These are phyloP conservation scores for Scopus umbretta DNA, from an alignment of 2,113 vertebrate species.

Conservation along the genomic window DNA sequence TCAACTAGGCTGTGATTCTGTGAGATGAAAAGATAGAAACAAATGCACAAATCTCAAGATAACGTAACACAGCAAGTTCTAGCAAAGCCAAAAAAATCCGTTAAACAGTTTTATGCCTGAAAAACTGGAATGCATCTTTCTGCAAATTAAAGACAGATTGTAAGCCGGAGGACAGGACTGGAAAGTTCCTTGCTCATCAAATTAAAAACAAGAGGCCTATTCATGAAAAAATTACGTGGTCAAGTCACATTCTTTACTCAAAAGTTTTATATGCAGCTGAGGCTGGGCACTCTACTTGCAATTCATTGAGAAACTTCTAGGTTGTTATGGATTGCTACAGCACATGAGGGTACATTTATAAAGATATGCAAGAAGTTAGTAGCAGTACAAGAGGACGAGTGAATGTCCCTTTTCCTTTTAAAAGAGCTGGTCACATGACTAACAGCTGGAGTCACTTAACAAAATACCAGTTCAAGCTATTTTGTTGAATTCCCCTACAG, in stretches of 20 bases:
- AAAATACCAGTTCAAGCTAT: conserved; percentile 9
- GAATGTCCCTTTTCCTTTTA: neutral
- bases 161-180: conserved; percentile 62
- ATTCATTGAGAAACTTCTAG: neutral
- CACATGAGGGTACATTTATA: neutral
- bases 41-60: neutral
- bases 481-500: neutral
- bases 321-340: neutral
- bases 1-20: neutral
- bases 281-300: neutral
- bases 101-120: conserved; percentile 60
- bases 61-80: conserved; percentile 13
- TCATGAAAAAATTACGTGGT: conserved; percentile 65
- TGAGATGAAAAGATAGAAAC: neutral
- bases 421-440: neutral
- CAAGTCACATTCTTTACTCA: conserved; percentile 61
- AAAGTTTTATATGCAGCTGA: neutral
- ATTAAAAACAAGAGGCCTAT: conserved; percentile 75
- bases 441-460: conserved; percentile 51
- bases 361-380: neutral
- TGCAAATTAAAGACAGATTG: conserved; percentile 76
- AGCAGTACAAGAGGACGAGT: neutral
- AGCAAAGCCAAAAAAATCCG: conserved; percentile 30
- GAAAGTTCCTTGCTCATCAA: conserved; percentile 74
- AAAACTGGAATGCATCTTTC: conserved; percentile 69